phyloP scores from a whole-genome alignment of 2,888 invertebrate species.

The Thalpophila matura region DNA sequence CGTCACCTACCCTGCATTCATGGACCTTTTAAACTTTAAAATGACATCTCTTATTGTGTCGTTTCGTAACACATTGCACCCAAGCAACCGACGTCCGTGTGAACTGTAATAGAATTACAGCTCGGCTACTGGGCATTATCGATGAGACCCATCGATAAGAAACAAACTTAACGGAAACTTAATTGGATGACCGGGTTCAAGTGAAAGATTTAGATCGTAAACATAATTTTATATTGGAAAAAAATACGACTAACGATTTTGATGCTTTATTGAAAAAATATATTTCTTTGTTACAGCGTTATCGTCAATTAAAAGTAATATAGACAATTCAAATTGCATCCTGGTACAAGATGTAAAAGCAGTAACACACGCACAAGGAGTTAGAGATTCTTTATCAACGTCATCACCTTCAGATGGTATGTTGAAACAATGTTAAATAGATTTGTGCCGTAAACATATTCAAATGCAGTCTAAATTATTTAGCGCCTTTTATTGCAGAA shows the following conservation, averaged over 20 bases:
- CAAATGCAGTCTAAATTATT: conserved; percentile 34
- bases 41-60: conserved; percentile 82
- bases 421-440: conserved; percentile 24
- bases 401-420: conserved; percentile 88
- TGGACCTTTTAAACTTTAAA: conserved; percentile 74
- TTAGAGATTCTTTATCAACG: conserved; percentile 93
- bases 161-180: conserved; percentile 80
- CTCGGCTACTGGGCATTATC: conserved; percentile 80
- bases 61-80: conserved; percentile 76
- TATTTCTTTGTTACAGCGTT: conserved; percentile 93
- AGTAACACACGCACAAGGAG: conserved; percentile 96
- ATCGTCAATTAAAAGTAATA: conserved; percentile 97
- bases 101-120: conserved; percentile 81
- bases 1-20: conserved; percentile 78
- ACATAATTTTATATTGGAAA: conserved; percentile 65
- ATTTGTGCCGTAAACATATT: neutral
- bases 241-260: conserved; percentile 26
- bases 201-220: conserved; percentile 72
- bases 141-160: conserved; percentile 79
- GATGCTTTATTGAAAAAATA: conserved; percentile 32
- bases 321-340: conserved; percentile 97
- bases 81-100: conserved; percentile 73
- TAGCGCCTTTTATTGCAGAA: conserved; percentile 87
- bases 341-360: conserved; percentile 97
- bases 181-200: conserved; percentile 79